A percentile compares a stretch with the other conserved stretches of the same genome.
These are phyloP conservation scores for Pygocentrus nattereri DNA, from an alignment of 2,797 vertebrate genomes.

Conservation along the genomic window DNA sequence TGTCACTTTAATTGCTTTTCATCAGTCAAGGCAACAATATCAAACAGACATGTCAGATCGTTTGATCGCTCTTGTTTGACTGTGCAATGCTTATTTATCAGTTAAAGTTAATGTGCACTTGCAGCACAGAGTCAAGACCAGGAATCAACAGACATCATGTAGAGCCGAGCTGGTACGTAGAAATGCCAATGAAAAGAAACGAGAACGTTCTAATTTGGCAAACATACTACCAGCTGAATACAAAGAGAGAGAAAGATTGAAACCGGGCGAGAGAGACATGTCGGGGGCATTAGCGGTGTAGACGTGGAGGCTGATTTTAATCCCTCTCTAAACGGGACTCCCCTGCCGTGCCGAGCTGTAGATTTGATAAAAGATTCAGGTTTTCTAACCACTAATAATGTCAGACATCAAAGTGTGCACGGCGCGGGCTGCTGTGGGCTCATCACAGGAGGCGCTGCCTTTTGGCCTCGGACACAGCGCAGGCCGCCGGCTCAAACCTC, in stretches of 20 bases:
- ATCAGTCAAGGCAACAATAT: conserved; percentile 8
- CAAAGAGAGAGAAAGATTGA: conserved; percentile 1
- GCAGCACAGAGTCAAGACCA: not conserved
- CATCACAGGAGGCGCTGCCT: conserved; percentile 50
- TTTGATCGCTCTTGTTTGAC: not conserved
- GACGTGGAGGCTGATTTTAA: conserved; percentile 51
- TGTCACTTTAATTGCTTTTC: conserved; percentile 67
- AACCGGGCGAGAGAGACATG: conserved; percentile 9
- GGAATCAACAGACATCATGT: conserved; percentile 1
- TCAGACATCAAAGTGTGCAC: conserved; percentile 60
- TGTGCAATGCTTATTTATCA: conserved; percentile 4
- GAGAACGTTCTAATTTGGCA: not conserved
- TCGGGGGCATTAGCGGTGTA: conserved; percentile 42
- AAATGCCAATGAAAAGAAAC: not conserved
- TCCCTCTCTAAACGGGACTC: conserved; percentile 54
- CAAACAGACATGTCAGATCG: not conserved
- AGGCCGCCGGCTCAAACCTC: conserved; percentile 38
- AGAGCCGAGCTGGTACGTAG: not conserved
- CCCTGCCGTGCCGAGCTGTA: conserved; percentile 42
- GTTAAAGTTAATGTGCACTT: conserved; percentile 13
- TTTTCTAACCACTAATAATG: conserved; percentile 62
- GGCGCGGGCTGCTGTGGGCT: conserved; percentile 39
- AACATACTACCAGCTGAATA: not conserved
- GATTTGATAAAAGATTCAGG: conserved; percentile 60
- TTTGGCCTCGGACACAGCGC: conserved; percentile 43